These are phyloP conservation scores for Achroia grisella DNA, from an alignment of 1,140 invertebrate species.

Conservation along the genomic window DNA sequence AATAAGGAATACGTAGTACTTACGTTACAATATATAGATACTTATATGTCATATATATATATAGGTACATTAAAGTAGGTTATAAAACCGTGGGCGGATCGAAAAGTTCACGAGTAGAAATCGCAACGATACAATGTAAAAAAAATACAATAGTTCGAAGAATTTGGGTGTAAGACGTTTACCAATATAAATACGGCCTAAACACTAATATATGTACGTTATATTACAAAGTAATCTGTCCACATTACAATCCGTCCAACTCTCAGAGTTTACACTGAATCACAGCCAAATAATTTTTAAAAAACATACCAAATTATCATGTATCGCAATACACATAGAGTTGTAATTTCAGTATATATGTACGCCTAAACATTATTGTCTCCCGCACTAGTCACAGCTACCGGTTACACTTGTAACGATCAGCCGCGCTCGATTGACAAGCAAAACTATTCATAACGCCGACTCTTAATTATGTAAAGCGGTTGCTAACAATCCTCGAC, in stretches of 20 bases:
- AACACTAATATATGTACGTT: constrained; percentile 8
- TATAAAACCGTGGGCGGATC: constrained; percentile 39
- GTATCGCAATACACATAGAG: not conserved
- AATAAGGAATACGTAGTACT: constrained; percentile 22
- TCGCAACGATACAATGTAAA: not conserved
- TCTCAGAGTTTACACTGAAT: constrained; percentile 29
- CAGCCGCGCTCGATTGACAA: too few relatives aligned
- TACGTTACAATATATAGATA: constrained; percentile 18
- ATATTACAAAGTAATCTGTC: not conserved
- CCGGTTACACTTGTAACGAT: too few relatives aligned
- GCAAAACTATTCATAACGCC: too few relatives aligned
- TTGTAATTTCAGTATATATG: too few relatives aligned
- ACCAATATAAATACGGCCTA: not conserved
- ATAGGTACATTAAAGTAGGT: constrained; percentile 22
- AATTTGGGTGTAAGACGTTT: not conserved
- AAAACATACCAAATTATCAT: constrained; percentile 43
- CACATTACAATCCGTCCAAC: not conserved
- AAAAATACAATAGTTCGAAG: constrained; percentile 1
- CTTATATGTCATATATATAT: constrained; percentile 4
- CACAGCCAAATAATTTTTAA: constrained; percentile 43
- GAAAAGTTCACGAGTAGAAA: constrained; percentile 14
- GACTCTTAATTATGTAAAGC: too few relatives aligned
- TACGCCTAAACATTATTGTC: too few relatives aligned
- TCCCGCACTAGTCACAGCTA: too few relatives aligned
- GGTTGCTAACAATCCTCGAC: too few relatives aligned